Evolutionary conservation across 2,113 vertebrate species (phyloP).

Genomic region (Engraulis encrasicolus): DNA sequence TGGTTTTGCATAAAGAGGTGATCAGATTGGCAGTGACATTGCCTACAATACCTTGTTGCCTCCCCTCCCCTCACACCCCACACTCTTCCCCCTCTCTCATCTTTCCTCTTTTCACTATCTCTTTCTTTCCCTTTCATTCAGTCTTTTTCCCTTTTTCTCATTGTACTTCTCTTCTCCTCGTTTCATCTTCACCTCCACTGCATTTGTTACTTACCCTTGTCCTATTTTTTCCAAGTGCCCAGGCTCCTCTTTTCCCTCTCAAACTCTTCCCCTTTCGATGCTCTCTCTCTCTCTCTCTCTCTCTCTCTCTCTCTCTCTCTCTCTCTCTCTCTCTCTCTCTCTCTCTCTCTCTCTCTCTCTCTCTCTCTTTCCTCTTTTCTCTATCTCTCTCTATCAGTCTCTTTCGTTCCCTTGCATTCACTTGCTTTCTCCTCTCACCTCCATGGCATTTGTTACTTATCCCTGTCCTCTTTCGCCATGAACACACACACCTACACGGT

Average conservation of each 20-base stretch:
- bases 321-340: neutral
- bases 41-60: slow-evolving; percentile 45
- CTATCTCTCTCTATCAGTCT: neutral
- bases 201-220: too few relatives aligned
- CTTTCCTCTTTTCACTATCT: neutral
- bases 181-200: too few relatives aligned
- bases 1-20: slow-evolving; percentile 61
- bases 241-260: too few relatives aligned
- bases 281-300: slow-evolving; percentile 13
- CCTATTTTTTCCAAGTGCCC: too few relatives aligned
- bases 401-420: neutral
- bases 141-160: neutral
- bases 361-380: neutral
- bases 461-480: slow-evolving; percentile 76
- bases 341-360: neutral
- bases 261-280: slow-evolving; percentile 23
- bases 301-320: neutral
- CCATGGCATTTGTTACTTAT: slow-evolving; percentile 34
- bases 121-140: neutral
- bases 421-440: neutral
- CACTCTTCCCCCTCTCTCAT: slow-evolving; percentile 25
- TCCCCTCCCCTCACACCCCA: slow-evolving; percentile 10
- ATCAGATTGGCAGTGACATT: slow-evolving; percentile 55
- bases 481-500: slow-evolving; percentile 81
- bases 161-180: too few relatives aligned